These are phyloP conservation scores for Linnaemya vulpina DNA, from an alignment of 2,888 invertebrate genomes.

Conservation along the genomic window DNA sequence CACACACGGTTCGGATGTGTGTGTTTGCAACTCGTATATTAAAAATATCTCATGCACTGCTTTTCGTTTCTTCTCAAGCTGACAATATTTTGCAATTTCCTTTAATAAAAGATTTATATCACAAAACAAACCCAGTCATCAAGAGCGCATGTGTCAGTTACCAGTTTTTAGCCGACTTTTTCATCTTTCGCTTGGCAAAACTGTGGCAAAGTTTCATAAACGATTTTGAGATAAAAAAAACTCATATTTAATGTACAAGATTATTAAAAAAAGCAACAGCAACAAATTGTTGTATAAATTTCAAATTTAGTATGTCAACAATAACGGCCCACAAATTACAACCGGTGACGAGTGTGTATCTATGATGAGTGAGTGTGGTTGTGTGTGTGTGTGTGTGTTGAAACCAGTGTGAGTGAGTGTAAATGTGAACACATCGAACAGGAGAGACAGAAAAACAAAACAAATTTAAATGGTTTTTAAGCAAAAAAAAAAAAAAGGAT, in stretches of 20 bases:
- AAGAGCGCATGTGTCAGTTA: conserved; percentile 59
- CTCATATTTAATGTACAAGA: conserved; percentile 9
- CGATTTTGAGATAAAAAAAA: conserved; percentile 54
- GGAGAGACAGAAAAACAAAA: neutral
- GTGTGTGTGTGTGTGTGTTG: neutral
- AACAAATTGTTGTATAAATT: conserved; percentile 29
- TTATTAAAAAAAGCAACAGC: conserved; percentile 28
- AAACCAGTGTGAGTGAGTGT: conserved; percentile 33
- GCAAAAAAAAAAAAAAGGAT: conserved; percentile 23
- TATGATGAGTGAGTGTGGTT: neutral
- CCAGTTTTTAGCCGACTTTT: conserved; percentile 49
- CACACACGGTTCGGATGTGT: too few relatives aligned
- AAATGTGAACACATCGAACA: conserved; percentile 20
- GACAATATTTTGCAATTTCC: conserved; percentile 63
- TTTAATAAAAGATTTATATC: conserved; percentile 61
- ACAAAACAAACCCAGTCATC: conserved; percentile 56
- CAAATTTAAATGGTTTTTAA: conserved; percentile 37
- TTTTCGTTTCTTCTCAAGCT: conserved; percentile 4
- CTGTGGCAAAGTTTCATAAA: conserved; percentile 42
- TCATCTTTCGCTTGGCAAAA: conserved; percentile 18
- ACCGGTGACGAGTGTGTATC: conserved; percentile 24
- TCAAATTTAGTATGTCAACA: conserved; percentile 63
- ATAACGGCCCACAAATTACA: conserved; percentile 56
- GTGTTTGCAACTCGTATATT: neutral
- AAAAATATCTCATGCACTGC: neutral